Evolutionary conservation across 2,113 vertebrate genomes (phyloP).

Genomic region (Erpornis zantholeuca): DNA sequence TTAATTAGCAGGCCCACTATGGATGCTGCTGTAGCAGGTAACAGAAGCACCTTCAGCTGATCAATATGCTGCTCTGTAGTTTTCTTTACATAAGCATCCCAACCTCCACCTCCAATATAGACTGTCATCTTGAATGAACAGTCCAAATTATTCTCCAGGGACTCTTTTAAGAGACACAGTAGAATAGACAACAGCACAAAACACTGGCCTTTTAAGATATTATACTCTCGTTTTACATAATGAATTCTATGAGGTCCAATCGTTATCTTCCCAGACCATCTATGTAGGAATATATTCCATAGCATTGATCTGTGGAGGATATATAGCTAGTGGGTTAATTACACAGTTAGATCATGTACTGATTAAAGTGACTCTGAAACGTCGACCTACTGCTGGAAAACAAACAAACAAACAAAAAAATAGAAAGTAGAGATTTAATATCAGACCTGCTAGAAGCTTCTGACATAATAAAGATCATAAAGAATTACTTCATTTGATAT

Average conservation of each 20-base stretch:
- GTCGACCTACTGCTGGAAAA: not conserved
- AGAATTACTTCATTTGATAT: not conserved
- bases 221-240: not conserved
- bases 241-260: not conserved
- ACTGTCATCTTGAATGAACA: not conserved
- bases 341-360: not conserved
- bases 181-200: not conserved
- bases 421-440: not conserved
- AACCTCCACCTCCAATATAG: not conserved
- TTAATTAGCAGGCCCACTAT: not conserved
- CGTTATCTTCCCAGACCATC: not conserved
- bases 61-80: not conserved
- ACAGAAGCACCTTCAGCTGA: not conserved
- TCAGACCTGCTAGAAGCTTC: not conserved
- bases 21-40: not conserved
- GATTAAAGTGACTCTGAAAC: not conserved
- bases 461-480: not conserved
- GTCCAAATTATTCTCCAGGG: not conserved
- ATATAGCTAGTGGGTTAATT: not conserved
- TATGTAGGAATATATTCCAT: not conserved
- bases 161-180: not conserved
- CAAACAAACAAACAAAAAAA: not conserved
- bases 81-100: not conserved
- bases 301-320: not conserved
- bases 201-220: not conserved